These are phyloP conservation scores for Xyliphius kryptos DNA, from an alignment of 2,113 vertebrate genomes.

Conservation along the genomic window DNA sequence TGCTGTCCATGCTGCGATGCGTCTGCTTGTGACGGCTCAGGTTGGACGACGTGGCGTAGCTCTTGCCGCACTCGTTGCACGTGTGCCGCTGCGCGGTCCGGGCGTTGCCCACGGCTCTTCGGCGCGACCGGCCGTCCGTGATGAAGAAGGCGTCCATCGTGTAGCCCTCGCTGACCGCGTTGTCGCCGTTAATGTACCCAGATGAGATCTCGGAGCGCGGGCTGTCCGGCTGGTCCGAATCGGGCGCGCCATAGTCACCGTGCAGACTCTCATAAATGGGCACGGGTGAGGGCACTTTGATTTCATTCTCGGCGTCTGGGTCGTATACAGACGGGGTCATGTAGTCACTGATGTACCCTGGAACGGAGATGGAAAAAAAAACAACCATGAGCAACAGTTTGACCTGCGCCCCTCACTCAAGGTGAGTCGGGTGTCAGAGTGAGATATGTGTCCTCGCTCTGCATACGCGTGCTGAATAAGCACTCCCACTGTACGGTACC, in stretches of 20 bases:
- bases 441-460: too few species aligned
- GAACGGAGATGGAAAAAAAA: constrained; percentile 33
- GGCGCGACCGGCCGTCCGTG: constrained; percentile 80
- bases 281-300: constrained; percentile 78
- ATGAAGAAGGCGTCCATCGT: constrained; percentile 86
- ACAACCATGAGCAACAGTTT: background rate
- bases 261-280: constrained; percentile 77
- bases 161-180: constrained; percentile 83
- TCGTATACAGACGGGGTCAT: constrained; percentile 79
- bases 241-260: constrained; percentile 67
- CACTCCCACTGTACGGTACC: background rate
- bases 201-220: constrained; percentile 76
- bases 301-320: constrained; percentile 68
- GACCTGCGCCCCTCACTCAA: background rate
- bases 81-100: constrained; percentile 68
- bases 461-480: too few species aligned
- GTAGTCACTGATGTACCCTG: constrained; percentile 81
- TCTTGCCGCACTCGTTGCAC: constrained; percentile 82
- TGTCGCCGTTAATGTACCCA: constrained; percentile 82
- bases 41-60: constrained; percentile 84
- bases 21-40: too few species aligned
- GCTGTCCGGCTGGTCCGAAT: constrained; percentile 81
- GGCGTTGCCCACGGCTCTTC: constrained; percentile 61
- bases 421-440: background rate
- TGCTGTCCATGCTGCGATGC: constrained; percentile 89